Base-by-base conservation (phyloP, 2,113 vertebrate species). In the Phylloscopus trochilus region DNA sequence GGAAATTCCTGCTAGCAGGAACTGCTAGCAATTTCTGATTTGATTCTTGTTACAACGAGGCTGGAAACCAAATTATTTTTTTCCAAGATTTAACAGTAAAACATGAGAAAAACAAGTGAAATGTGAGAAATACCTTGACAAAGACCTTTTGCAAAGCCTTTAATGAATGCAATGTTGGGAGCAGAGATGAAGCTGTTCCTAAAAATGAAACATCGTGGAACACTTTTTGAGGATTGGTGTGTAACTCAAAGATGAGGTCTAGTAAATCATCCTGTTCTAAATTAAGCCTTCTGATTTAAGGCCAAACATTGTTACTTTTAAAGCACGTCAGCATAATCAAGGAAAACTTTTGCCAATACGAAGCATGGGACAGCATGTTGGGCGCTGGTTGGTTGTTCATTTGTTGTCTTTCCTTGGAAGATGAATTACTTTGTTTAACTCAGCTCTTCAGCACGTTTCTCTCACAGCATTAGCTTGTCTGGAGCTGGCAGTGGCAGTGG, bases 301-400 rank as follows among this genome's bases (percentile, higher is more conserved):
- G 55, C 31, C 46, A 66, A 79, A 43, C 14, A 64, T 60, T 41
- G n/a, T n/a, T 84, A 64, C 37, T 55, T 94, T 92, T 63, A 67
- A 80, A 68, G 28, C 39, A 19, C 3, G 22, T 49, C 26, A 62
- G 9, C 41, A 28, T 41, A 91, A 41, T 66, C 28, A 55, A 46
- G 66, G 64, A 78, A 66, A 35, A 55, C 13, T 14, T 73, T 66
- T 91, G 58, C 9, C 8, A 8, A 43, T 55, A 14, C 1, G 15
- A 43, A 62, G 43, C 0, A 0, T 69, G 60, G 73, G 55, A n/a
- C 46, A 58, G 55, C 28, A 3, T 0, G 0, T 33, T 69, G 74
- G 24, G 49, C 28, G 6, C 27, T 35, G 31, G 3, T 15, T 47
- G 24, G 4, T 55, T 30, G 39, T 16, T 74, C 7, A 5, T 43